Evolutionary conservation across 2,113 vertebrate genomes (phyloP).

Genomic region (Pedionomus torquatus): DNA sequence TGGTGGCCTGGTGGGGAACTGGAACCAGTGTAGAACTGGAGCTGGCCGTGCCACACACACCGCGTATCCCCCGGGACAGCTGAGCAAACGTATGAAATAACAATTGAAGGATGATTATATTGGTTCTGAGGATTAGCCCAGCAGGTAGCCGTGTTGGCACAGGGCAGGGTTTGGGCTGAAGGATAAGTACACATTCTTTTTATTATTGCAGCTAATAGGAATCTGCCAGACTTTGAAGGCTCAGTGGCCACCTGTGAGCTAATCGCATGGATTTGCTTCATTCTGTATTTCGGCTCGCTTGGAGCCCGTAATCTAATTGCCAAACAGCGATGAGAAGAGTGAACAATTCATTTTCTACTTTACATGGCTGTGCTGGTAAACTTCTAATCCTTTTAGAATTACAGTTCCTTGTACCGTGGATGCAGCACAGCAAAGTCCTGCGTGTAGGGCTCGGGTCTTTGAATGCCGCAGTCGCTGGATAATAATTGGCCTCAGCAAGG

Average conservation of each 20-base stretch:
- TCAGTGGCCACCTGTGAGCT: slow-evolving; percentile 42
- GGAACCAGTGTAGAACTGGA: neutral
- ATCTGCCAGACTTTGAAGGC: slow-evolving; percentile 74
- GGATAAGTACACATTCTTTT: slow-evolving; percentile 76
- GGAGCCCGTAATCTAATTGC: slow-evolving; percentile 54
- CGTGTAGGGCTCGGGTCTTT: neutral
- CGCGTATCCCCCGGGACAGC: neutral
- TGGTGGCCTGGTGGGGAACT: neutral
- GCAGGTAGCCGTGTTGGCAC: slow-evolving; percentile 43
- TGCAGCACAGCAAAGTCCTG: neutral
- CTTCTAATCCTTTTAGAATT: slow-evolving; percentile 51
- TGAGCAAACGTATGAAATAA: slow-evolving; percentile 48
- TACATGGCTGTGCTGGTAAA: neutral
- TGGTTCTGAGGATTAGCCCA: slow-evolving; percentile 63
- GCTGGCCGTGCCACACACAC: neutral
- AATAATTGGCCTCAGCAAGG: neutral
- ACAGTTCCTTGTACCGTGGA: neutral
- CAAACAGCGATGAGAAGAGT: slow-evolving; percentile 24
- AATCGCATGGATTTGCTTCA: slow-evolving; percentile 46
- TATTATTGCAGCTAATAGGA: slow-evolving; percentile 75
- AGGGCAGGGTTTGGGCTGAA: slow-evolving; percentile 68
- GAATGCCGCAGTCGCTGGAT: neutral
- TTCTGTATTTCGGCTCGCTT: slow-evolving; percentile 18
- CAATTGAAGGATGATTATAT: slow-evolving; percentile 30
- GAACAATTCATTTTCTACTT: slow-evolving; percentile 53